These are phyloP conservation scores for Amblyjoppa fuscipennis DNA, from an alignment of 2,888 invertebrate species.

Conservation along the genomic window DNA sequence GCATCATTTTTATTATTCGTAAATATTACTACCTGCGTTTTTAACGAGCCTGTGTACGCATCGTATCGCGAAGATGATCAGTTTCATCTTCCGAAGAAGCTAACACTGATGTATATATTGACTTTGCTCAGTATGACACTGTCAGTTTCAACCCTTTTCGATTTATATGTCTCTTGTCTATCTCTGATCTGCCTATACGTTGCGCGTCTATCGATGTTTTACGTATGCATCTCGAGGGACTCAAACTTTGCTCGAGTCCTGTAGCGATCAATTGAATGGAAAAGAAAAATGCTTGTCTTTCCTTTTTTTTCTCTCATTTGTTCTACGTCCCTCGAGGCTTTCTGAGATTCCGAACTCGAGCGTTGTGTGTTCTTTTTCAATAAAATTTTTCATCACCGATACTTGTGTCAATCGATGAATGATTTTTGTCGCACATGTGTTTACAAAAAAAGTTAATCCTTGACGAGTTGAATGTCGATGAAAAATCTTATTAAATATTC, in stretches of 20 bases:
- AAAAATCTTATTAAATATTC: constrained; percentile 9
- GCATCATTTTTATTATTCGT: constrained; percentile 14
- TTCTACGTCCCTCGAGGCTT: constrained; percentile 43
- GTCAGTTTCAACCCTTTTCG: constrained; percentile 82
- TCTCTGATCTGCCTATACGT: constrained; percentile 37
- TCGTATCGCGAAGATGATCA: constrained; percentile 40
- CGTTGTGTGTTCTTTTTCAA: not conserved
- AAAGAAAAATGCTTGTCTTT: constrained; percentile 1
- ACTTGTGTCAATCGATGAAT: not conserved
- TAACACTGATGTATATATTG: constrained; percentile 85
- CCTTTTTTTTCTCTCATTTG: not conserved
- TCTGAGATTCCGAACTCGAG: constrained; percentile 33
- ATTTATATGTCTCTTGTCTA: constrained; percentile 41
- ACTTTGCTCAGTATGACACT: constrained; percentile 85
- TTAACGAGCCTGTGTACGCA: constrained; percentile 28
- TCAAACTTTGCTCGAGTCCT: constrained; percentile 1
- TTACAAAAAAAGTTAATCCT: not conserved
- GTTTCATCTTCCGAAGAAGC: constrained; percentile 68
- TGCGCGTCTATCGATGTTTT: constrained; percentile 53
- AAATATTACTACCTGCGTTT: constrained; percentile 24
- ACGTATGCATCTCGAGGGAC: constrained; percentile 47
- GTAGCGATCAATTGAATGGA: not conserved
- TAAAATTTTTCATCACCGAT: constrained; percentile 11
- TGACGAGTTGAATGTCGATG: not conserved
- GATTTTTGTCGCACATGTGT: not conserved